These are phyloP conservation scores for Anseranas semipalmata DNA, from an alignment of 2,113 vertebrate species.

Conservation along the genomic window DNA sequence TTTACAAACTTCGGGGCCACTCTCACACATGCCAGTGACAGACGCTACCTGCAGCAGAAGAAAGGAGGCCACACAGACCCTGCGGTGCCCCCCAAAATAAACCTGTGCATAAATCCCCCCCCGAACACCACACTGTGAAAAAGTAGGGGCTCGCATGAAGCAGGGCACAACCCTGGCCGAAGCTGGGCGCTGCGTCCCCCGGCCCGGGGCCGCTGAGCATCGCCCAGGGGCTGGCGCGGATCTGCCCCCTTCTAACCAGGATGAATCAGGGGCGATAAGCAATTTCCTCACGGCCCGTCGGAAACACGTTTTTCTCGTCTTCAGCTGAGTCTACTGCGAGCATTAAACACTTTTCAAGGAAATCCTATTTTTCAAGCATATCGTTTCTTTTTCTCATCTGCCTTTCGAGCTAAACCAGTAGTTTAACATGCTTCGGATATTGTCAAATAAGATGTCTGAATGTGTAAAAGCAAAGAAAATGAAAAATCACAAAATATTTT, in stretches of 20 bases:
- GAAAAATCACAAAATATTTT: background rate
- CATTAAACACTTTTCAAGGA: background rate
- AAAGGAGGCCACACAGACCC: rapidly evolving
- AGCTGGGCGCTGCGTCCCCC: background rate
- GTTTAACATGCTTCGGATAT: background rate
- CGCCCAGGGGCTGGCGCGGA: background rate
- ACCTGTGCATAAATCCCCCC: background rate
- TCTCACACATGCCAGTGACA: background rate
- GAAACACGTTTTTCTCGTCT: background rate
- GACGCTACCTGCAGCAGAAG: background rate
- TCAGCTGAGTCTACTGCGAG: background rate
- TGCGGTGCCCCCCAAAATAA: background rate
- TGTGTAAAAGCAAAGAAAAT: background rate
- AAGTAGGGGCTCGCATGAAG: rapidly evolving
- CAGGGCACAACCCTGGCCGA: background rate
- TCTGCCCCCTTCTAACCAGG: background rate
- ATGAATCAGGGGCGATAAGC: background rate
- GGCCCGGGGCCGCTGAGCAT: rapidly evolving
- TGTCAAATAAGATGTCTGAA: background rate
- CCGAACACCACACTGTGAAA: background rate
- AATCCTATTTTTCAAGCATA: background rate
- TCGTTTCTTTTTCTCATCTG: background rate
- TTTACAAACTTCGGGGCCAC: background rate
- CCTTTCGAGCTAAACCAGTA: background rate
- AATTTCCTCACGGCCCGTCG: background rate